Evolutionary conservation across 2,797 vertebrate genomes (phyloP), one percentile per base, ranked within the genome.

Genomic region (Pseudochromis fuscus): DNA sequence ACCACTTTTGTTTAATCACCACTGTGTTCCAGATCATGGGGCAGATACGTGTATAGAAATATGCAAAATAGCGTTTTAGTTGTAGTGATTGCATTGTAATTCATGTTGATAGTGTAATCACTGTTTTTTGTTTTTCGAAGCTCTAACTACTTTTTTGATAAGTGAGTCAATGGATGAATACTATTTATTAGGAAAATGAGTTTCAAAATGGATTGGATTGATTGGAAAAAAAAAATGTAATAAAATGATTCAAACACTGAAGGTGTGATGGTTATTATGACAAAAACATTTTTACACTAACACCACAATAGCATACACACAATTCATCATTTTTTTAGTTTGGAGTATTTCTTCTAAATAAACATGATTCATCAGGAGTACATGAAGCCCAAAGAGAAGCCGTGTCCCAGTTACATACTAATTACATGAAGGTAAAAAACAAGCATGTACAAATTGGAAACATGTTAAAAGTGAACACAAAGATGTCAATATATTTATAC

Each of bases 151-250:
- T 58, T 87, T 87, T 87, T 88, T 79, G 72, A 90, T 86, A 81
- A 87, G 65, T 85, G 62, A 48, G 62, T 85, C 79, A 66, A 46
- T 87, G 83, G 63, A 80, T 81, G 61, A 86, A 83, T 65, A 81
- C 65, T 91, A 88, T 90, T 91, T 88, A 88, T 90, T 88, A 84
- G 70, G 53, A 86, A 30, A 58, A 79, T 78, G 48, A 75, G 44
- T 81, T 79, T 85, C 58, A 77, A 75, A 69, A 51, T 87, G 75
- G 60, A 74, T 50, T 82, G 71, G 72, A 78, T 67, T 75, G 77
- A 86, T 83, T 79, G 68, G 73, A 55, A 4, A 58, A 62, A 63
- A 82, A 82, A 67, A 84, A 70, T 46, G 27, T 57, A 87, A 89
- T 88, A 87, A 89, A 84, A 83, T 70, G 62, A 81, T 78, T 63